Conservation (phyloP, 2,888 invertebrate species). For the Zygothrica quintamaculata region DNA sequence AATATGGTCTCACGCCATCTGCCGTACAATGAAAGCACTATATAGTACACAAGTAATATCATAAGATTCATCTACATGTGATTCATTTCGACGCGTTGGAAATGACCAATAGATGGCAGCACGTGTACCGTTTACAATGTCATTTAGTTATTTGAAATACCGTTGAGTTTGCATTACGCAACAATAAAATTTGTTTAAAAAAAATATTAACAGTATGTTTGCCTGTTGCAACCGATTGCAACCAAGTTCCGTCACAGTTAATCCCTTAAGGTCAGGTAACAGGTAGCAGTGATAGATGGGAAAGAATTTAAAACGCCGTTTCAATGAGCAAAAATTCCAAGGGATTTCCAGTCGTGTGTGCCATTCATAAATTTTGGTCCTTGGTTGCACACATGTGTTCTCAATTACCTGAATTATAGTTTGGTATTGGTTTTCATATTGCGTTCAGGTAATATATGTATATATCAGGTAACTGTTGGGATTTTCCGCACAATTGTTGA, state of each 20-base stretch:
- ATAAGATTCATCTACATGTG: not conserved
- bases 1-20: not conserved
- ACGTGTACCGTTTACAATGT: constrained; percentile 10
- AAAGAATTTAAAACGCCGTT: not conserved
- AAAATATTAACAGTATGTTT: constrained; percentile 6
- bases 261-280: constrained; percentile 7
- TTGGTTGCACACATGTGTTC: constrained; percentile 61
- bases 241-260: not conserved
- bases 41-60: no score
- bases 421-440: not conserved
- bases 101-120: constrained; percentile 35
- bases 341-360: constrained; percentile 58
- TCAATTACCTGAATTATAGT: constrained; percentile 52
- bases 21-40: not conserved
- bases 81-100: rapidly evolving
- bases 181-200: constrained; percentile 62
- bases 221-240: constrained; percentile 8
- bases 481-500: constrained; percentile 52
- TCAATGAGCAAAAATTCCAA: constrained; percentile 66
- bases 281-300: no score
- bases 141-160: not conserved
- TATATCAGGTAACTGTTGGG: constrained; percentile 30
- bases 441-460: constrained; percentile 7
- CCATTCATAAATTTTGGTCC: constrained; percentile 60
- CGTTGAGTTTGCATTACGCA: constrained; percentile 58